A percentile compares a stretch with the other conserved stretches of the same genome.
Conservation (phyloP, 2,888 invertebrate genomes). For the Caenorhabditis uteleia region DNA sequence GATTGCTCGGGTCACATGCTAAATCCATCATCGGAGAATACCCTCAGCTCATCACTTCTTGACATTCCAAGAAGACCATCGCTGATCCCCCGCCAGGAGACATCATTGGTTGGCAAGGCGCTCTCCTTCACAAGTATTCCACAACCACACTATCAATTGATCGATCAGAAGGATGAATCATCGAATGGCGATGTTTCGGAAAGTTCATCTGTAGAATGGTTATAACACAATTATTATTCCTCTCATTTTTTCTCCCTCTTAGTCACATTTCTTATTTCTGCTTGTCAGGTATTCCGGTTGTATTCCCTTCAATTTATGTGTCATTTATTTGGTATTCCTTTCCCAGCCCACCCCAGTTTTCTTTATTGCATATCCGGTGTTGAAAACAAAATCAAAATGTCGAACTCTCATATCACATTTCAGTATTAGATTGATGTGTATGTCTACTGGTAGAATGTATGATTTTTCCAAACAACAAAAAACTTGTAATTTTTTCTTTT, state of each 20-base stretch:
- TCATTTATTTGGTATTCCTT: background rate
- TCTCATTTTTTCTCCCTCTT: conserved; percentile 5
- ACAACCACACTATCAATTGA: conserved; percentile 32
- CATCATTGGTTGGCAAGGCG: conserved; percentile 42
- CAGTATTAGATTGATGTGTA: too few relatives aligned
- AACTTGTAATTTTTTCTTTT: too few relatives aligned
- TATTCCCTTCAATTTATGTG: background rate
- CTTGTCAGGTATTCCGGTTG: background rate
- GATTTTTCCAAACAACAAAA: too few relatives aligned
- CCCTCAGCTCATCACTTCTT: conserved; percentile 35
- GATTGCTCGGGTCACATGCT: conserved; percentile 35
- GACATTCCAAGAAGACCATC: conserved; percentile 42
- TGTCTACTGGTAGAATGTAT: too few relatives aligned
- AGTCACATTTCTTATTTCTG: background rate
- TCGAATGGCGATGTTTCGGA: conserved; percentile 37
- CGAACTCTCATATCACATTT: background rate
- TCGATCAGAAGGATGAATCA: conserved; percentile 39
- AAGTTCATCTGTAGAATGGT: conserved; percentile 50
- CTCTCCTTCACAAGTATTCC: conserved; percentile 36
- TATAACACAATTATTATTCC: conserved; percentile 20
- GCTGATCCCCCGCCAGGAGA: conserved; percentile 34
- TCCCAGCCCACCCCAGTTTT: background rate
- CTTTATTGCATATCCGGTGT: too few relatives aligned
- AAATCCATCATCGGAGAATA: conserved; percentile 24
- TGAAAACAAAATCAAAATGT: background rate